Percentiles rank a stretch among this genome's conserved stretches.
Evolutionary conservation across 2,113 vertebrate species (phyloP).

Genomic region (Hyaena hyaena): DNA sequence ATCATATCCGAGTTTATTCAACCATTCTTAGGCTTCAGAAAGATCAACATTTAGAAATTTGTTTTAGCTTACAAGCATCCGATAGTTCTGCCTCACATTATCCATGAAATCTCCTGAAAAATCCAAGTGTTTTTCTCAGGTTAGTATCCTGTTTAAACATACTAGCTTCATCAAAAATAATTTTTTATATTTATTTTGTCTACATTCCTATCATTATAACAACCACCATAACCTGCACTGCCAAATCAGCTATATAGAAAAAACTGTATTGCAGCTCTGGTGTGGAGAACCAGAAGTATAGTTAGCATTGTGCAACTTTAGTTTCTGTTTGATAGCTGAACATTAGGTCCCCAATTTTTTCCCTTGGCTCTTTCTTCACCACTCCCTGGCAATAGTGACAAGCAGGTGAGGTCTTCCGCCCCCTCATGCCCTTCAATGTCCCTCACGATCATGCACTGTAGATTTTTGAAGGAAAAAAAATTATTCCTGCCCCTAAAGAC

Average conservation of each 20-base stretch:
- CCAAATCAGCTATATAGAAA: not conserved
- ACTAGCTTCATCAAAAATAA: conserved; percentile 30
- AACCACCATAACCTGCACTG: not conserved
- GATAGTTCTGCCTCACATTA: not conserved
- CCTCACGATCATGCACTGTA: not conserved
- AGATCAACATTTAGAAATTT: not conserved
- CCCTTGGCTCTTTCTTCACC: not conserved
- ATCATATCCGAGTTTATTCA: not conserved
- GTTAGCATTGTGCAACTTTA: not conserved
- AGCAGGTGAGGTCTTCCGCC: not conserved
- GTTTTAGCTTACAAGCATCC: conserved; percentile 1
- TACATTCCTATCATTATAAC: not conserved
- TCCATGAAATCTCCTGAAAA: not conserved
- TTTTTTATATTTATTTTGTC: not conserved
- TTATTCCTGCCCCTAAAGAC: not conserved
- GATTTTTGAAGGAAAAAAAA: not conserved
- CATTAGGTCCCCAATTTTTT: not conserved
- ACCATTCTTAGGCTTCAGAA: conserved; percentile 20
- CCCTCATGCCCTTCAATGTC: not conserved
- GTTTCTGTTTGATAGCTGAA: not conserved
- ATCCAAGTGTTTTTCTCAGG: conserved; percentile 5
- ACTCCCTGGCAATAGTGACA: not conserved
- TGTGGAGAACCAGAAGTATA: not conserved
- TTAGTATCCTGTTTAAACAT: not conserved
- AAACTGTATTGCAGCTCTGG: not conserved